Evolutionary conservation across 1,140 invertebrate genomes (phyloP), one percentile per base, ranked within the genome.

Genomic region (Asobara japonica): DNA sequence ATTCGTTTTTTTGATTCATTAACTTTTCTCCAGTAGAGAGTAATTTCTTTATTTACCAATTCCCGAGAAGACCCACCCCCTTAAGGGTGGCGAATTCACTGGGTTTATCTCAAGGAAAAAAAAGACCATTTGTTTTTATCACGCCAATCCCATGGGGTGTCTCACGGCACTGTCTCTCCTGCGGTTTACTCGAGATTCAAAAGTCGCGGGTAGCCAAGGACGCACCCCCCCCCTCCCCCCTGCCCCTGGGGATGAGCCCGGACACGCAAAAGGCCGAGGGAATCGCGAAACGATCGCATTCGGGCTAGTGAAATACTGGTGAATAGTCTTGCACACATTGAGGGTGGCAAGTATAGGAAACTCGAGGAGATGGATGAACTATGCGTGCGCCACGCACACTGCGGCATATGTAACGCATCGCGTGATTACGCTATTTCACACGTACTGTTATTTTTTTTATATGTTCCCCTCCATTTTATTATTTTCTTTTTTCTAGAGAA

Each of bases 141-240:
- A 38, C 36, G 36, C 36, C 2, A 38, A n/a, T 38, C 36, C 36
- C 36, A 38, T n/a, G 36, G 36, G 36, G 2, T 48, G 18, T 38
- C 36, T 38, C 36, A 38, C 36, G 8, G 36, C 2, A 8, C n/a
- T 38, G 36, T 38, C 3, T 38, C 7, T 38, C n/a, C 36, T 38
- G 10, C 3, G 8, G 10, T 30, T 27, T 18, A 38, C 71, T 20
- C 56, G 45, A 64, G 65, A 31, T 51, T 51, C 29, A 20, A 45
- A 64, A 61, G 27, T 38, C 33, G 31, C 64, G 62, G 41, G 22
- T 73, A 67, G 73, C 72, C 75, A 73, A 77, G 74, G 75, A 18
- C 48, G 36, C 36, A 38, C 36, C 81, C 79, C 65, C 73, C 25
- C 69, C 31, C 33, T 68, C 64, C 29, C 36, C 70, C 62, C 20